Conservation (phyloP, 2,797 vertebrate species). For the Halcyon chelicuti region DNA sequence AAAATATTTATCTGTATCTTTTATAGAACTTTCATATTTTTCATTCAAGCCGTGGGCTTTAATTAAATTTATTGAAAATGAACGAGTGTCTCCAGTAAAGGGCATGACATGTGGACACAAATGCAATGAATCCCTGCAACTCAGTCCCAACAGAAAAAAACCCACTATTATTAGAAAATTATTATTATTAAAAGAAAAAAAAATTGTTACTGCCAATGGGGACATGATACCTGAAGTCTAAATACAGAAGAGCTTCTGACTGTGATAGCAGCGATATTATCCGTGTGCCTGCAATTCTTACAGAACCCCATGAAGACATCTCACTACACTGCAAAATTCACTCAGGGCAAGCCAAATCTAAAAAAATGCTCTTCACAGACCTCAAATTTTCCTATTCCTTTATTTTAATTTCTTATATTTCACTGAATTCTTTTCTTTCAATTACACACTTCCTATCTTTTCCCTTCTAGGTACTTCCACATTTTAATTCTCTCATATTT, state of each 20-base stretch:
- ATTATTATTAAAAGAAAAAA: not conserved
- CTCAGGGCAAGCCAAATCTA: not conserved
- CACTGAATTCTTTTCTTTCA: not conserved
- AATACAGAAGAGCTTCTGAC: not conserved
- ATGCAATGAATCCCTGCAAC: not conserved
- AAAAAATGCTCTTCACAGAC: not conserved
- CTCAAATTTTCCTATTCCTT: not conserved
- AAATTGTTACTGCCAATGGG: not conserved
- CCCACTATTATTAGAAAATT: not conserved
- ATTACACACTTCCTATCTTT: not conserved
- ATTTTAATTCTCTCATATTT: not conserved
- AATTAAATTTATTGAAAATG: not conserved
- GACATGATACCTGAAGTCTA: not conserved
- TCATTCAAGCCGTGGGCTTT: not conserved
- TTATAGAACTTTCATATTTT: not conserved
- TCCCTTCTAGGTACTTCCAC: not conserved
- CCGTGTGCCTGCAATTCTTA: not conserved
- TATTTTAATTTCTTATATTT: not conserved
- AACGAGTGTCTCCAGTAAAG: not conserved
- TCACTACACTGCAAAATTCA: not conserved
- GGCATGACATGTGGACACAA: accelerated
- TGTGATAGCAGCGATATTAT: not conserved
- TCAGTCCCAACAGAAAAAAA: not conserved
- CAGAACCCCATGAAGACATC: not conserved
- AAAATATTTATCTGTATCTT: not conserved